Percentiles rank a stretch among this genome's conserved stretches.
phyloP scores from a whole-genome alignment of 53 echinoderm and acorn worm genomes.

The Apostichopus leukothele region DNA sequence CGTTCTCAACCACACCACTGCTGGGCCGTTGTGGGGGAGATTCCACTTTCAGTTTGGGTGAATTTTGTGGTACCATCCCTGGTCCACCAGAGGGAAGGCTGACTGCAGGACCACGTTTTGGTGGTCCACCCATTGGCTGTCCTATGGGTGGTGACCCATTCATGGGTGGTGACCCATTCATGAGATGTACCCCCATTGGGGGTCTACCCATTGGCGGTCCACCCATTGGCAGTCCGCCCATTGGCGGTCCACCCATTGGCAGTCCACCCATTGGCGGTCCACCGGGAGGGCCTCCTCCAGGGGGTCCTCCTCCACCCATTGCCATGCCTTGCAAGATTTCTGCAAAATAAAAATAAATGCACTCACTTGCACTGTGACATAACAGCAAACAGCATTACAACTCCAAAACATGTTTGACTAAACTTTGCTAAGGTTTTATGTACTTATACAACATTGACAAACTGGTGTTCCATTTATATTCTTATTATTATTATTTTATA shows the following conservation, averaged over 20 bases:
- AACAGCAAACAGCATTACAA: no score
- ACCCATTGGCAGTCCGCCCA: slow-evolving; percentile 17
- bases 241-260: slow-evolving; percentile 40
- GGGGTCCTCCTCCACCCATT: slow-evolving; percentile 53
- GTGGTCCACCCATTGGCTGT: slow-evolving; percentile 32
- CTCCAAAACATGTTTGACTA: no score
- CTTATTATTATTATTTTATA: no score
- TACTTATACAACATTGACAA: no score
- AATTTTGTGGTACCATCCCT: background rate
- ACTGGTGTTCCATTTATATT: no score
- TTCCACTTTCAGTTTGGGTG: background rate
- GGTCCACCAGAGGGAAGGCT: slow-evolving; percentile 52
- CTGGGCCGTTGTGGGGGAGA: slow-evolving; percentile 49
- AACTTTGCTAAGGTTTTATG: no score
- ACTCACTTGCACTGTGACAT: no score
- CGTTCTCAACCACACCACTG: slow-evolving; percentile 48
- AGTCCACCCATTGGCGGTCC: slow-evolving; percentile 63
- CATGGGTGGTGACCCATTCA: background rate
- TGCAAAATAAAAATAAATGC: slow-evolving; percentile 9
- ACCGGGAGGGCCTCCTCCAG: slow-evolving; percentile 50
- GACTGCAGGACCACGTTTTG: background rate
- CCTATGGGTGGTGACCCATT: slow-evolving; percentile 45
- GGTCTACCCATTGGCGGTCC: slow-evolving; percentile 54
- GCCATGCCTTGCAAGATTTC: slow-evolving; percentile 32
- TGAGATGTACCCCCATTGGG: background rate